Evolutionary conservation across 2,797 vertebrate genomes (phyloP).

Genomic region (Enteromius paludinosus): DNA sequence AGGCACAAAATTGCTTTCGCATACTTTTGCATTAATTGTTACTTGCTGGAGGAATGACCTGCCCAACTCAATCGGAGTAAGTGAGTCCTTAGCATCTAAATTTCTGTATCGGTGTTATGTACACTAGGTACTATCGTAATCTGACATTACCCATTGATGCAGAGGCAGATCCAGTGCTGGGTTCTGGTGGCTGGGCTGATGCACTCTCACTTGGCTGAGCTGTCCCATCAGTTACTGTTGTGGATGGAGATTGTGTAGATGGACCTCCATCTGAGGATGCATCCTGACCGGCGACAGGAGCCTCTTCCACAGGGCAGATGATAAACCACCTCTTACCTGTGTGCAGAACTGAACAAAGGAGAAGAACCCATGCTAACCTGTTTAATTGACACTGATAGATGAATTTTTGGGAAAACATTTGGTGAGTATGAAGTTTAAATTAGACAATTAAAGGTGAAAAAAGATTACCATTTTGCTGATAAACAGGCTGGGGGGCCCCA

Average conservation of each 20-base stretch:
- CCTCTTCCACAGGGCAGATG: slow-evolving; percentile 96
- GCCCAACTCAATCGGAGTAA: neutral
- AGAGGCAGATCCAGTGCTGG: slow-evolving; percentile 69
- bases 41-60: neutral
- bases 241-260: slow-evolving; percentile 66
- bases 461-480: slow-evolving; percentile 94
- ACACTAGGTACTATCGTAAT: neutral
- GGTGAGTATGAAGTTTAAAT: neutral
- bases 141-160: slow-evolving; percentile 74
- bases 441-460: neutral
- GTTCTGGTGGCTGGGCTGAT: slow-evolving; percentile 69
- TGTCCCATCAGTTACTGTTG: slow-evolving; percentile 55
- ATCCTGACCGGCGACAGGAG: slow-evolving; percentile 78
- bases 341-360: slow-evolving; percentile 84
- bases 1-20: neutral
- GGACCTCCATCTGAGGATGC: slow-evolving; percentile 76
- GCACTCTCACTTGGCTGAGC: slow-evolving; percentile 72
- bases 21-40: no score
- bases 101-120: neutral
- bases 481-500: slow-evolving; percentile 84
- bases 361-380: neutral
- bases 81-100: neutral
- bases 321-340: slow-evolving; percentile 99
- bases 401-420: neutral
- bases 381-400: neutral